Conservation (phyloP, 2,888 invertebrate species). For the Erpobdella octoculata region DNA sequence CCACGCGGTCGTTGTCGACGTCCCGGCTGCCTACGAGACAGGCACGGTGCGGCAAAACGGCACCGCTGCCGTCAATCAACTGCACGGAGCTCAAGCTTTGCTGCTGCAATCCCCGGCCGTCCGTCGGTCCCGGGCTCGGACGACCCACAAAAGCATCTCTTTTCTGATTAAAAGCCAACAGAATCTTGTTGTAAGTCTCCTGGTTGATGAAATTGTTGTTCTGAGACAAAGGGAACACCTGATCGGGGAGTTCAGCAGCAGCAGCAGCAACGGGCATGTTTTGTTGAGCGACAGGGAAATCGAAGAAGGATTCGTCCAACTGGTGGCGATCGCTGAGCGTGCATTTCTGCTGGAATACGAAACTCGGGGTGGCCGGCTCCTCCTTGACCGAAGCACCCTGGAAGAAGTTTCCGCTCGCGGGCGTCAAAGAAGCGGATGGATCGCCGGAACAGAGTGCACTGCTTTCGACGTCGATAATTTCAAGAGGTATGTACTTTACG, state of each 20-base stretch:
- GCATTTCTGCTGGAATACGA: constrained; percentile 21
- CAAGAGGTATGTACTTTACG: too few species aligned
- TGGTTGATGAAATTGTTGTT: too few species aligned
- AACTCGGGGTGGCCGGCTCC: constrained; percentile 18
- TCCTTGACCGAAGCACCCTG: background rate
- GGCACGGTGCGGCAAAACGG: background rate
- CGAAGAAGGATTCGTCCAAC: background rate
- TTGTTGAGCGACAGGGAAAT: background rate
- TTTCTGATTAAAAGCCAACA: too few species aligned
- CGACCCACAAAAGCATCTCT: too few species aligned
- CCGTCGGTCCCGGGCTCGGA: too few species aligned
- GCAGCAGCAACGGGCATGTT: background rate
- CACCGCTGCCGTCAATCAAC: background rate
- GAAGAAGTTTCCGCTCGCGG: background rate
- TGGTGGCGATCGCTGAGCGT: background rate
- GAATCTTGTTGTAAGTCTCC: too few species aligned
- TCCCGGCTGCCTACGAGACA: background rate
- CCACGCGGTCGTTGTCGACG: too few species aligned
- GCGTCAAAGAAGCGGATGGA: background rate
- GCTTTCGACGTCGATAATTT: too few species aligned
- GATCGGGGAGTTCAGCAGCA: background rate
- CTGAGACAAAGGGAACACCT: too few species aligned
- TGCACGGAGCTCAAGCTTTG: too few species aligned
- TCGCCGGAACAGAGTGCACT: background rate
- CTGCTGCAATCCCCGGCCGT: too few species aligned